These are phyloP conservation scores for Chelonoidis abingdonii DNA, from an alignment of 2,113 vertebrate species.

Conservation along the genomic window DNA sequence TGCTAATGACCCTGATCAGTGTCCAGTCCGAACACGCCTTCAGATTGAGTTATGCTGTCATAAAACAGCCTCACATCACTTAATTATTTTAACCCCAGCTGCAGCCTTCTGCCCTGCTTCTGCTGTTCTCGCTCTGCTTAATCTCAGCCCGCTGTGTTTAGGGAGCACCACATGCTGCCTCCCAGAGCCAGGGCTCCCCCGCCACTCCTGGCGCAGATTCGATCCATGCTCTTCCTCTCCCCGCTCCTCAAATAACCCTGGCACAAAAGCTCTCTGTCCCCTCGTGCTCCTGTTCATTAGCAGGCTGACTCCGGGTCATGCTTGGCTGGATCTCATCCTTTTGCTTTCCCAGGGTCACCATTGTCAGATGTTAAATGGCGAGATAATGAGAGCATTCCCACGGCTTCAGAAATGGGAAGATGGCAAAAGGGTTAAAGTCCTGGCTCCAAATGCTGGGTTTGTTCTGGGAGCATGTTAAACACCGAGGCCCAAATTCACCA, in stretches of 20 bases:
- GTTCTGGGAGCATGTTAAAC: neutral
- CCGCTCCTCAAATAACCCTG: neutral
- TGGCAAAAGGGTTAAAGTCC: neutral
- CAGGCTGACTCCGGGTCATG: neutral
- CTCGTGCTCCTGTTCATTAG: neutral
- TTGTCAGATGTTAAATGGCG: neutral
- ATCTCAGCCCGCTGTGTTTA: neutral
- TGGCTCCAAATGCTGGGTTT: neutral
- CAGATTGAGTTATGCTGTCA: neutral
- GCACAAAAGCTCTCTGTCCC: slow-evolving; percentile 8
- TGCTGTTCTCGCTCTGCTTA: accelerated
- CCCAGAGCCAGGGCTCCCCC: neutral
- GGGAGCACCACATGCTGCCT: neutral
- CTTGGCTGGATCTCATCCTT: neutral
- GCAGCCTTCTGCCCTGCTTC: neutral
- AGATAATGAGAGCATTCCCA: neutral
- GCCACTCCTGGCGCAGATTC: neutral
- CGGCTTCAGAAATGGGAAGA: neutral
- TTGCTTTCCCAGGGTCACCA: neutral
- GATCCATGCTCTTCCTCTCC: neutral
- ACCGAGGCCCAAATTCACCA: accelerated
- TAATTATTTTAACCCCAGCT: neutral
- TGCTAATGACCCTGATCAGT: neutral
- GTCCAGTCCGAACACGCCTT: neutral
- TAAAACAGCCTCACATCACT: neutral